phyloP scores from a whole-genome alignment of 1,140 invertebrate genomes.

The Streblospio benedicti region DNA sequence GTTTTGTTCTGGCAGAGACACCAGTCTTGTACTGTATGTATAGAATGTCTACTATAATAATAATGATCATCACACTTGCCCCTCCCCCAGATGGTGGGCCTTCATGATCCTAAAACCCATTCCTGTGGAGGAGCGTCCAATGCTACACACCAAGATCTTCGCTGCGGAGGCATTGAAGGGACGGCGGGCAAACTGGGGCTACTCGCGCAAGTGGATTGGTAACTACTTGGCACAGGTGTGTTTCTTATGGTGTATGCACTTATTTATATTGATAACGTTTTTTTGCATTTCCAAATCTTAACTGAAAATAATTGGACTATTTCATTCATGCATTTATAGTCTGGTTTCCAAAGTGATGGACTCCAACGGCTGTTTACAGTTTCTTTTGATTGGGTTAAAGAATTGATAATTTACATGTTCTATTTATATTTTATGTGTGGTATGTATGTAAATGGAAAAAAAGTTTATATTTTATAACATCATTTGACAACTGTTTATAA shows the following conservation, averaged over 20 bases:
- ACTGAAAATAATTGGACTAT: background rate
- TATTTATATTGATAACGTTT: background rate
- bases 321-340: background rate
- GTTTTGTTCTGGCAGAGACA: too few relatives aligned
- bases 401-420: background rate
- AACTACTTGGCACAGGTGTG: constrained; percentile 71
- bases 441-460: background rate
- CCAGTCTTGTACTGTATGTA: too few relatives aligned
- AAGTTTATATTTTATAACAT: too few relatives aligned
- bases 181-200: constrained; percentile 71
- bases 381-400: background rate
- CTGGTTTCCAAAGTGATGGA: background rate
- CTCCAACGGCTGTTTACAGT: background rate
- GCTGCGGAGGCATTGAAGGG: constrained; percentile 68
- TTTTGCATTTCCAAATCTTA: background rate
- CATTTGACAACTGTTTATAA: too few relatives aligned
- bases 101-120: constrained; percentile 74
- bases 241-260: background rate
- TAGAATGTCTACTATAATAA: too few relatives aligned
- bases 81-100: constrained; percentile 84
- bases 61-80: too few relatives aligned
- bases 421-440: too few relatives aligned
- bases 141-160: constrained; percentile 69
- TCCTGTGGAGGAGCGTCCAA: constrained; percentile 74
- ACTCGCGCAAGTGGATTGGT: constrained; percentile 75